Evolutionary conservation across 2,113 vertebrate genomes (phyloP).

Genomic region (Istiophorus platypterus): DNA sequence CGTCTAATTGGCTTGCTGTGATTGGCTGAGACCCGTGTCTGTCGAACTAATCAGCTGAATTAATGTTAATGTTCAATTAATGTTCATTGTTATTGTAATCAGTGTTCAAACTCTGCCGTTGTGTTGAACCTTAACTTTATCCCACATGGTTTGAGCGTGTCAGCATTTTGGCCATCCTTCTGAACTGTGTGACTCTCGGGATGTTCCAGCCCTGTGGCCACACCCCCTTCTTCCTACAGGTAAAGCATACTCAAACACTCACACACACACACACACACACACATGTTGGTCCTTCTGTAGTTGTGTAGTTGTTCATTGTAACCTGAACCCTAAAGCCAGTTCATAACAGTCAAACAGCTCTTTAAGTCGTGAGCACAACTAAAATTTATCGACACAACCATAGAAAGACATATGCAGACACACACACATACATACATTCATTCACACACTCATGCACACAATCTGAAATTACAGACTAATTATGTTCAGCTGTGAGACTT

Average conservation of each 20-base stretch:
- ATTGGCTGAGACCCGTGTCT: slow-evolving; percentile 1
- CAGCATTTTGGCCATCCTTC: slow-evolving; percentile 97
- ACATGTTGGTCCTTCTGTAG: not conserved
- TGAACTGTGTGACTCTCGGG: slow-evolving; percentile 97
- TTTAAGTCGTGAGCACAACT: no score
- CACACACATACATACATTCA: slow-evolving; percentile 33
- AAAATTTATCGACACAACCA: no score
- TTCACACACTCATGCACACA: slow-evolving; percentile 26
- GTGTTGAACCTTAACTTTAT: slow-evolving; percentile 86
- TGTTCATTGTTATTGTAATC: slow-evolving; percentile 4
- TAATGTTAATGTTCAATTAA: not conserved
- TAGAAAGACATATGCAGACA: not conserved
- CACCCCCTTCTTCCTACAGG: slow-evolving; percentile 85
- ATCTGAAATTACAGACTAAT: slow-evolving; percentile 60
- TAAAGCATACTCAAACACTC: slow-evolving; percentile 54
- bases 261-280: slow-evolving; percentile 33
- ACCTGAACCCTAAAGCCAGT: no score
- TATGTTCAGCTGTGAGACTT: slow-evolving; percentile 62
- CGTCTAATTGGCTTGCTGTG: not conserved
- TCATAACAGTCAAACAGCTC: no score
- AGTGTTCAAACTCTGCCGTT: slow-evolving; percentile 15
- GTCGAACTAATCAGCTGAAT: not conserved
- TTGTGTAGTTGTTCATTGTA: no score
- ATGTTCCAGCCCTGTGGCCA: slow-evolving; percentile 98
- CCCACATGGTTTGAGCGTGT: slow-evolving; percentile 96